Evolutionary conservation across 2,113 vertebrate species (phyloP), one percentile per base, ranked within the genome.

Genomic region (Cacatua alba): DNA sequence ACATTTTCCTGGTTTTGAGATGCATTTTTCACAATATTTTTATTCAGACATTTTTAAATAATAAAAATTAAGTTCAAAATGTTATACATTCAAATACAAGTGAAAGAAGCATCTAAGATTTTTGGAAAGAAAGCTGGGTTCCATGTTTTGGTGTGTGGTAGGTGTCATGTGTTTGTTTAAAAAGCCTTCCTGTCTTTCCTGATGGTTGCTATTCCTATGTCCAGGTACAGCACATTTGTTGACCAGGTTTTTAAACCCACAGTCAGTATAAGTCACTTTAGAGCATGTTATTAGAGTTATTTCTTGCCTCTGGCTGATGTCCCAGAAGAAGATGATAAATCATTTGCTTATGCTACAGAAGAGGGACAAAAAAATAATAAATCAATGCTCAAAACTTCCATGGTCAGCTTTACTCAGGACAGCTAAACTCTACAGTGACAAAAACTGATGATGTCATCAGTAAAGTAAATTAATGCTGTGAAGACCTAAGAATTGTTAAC

Each of bases 391-490:
- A 64, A 81, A 97, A 93, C 74, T 82, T 96, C 91, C n/a, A n/a
- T 14, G 92, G 92, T 95, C 95, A 95, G 93, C 92, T 95, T 94
- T 96, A 82, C 88, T 33, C 9, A 89, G 95, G 62, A 90, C 37
- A 41, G 37, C 59, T 81, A 81, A 91, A 94, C 64, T 93, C 62
- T 26, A 48, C 12, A 60, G 64, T 88, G 93, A 91, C 91, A 74
- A 88, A 93, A 79, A 59, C 78, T 95, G 93, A 93, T 84, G 86
- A 85, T n/a, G 52, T 93, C 93, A 86, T 94, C 94, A 67, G 53
- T 81, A 78, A 89, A 62, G 63, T 21, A 65, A 90, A 86, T 79
- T 60, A 83, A 41, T 43, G 31, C 39, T 86, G 48, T 65, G 64
- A 93, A 89, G 33, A 76, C 68, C 77, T 70, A 77, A 91, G 81